Conservation (phyloP, 2,888 invertebrate genomes). For the Pristionchus exspectatus region DNA sequence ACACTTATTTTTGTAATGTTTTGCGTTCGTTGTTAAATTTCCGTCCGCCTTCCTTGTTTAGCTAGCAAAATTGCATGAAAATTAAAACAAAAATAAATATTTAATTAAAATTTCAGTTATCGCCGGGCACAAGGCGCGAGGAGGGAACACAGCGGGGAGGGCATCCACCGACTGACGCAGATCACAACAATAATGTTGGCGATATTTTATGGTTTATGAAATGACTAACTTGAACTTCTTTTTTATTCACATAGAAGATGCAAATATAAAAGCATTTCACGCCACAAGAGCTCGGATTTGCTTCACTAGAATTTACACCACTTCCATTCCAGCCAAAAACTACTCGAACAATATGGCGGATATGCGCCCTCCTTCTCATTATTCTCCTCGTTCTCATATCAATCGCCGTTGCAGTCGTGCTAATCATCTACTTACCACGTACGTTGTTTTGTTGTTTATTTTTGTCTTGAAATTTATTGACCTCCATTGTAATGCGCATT, state of each 20-base stretch:
- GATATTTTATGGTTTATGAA: background rate
- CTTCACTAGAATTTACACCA: background rate
- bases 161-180: background rate
- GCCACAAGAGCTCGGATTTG: too few species aligned
- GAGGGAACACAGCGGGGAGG: constrained; percentile 28
- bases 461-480: background rate
- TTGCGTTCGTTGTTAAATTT: too few species aligned
- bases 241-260: background rate
- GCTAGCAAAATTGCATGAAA: too few species aligned
- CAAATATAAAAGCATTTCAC: too few species aligned
- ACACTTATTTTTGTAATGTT: too few species aligned
- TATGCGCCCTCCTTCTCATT: constrained; percentile 23
- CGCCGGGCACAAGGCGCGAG: background rate
- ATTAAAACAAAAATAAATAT: too few species aligned
- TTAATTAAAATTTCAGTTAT: background rate
- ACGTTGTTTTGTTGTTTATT: background rate
- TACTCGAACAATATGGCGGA: background rate
- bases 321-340: background rate
- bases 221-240: background rate
- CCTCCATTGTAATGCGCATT: too few species aligned
- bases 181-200: background rate
- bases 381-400: constrained; percentile 25
- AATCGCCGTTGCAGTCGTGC: constrained; percentile 17
- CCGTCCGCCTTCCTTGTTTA: too few species aligned
- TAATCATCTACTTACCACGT: constrained; percentile 25